Conservation (phyloP, 2,888 invertebrate genomes). For the Drepana falcataria region DNA sequence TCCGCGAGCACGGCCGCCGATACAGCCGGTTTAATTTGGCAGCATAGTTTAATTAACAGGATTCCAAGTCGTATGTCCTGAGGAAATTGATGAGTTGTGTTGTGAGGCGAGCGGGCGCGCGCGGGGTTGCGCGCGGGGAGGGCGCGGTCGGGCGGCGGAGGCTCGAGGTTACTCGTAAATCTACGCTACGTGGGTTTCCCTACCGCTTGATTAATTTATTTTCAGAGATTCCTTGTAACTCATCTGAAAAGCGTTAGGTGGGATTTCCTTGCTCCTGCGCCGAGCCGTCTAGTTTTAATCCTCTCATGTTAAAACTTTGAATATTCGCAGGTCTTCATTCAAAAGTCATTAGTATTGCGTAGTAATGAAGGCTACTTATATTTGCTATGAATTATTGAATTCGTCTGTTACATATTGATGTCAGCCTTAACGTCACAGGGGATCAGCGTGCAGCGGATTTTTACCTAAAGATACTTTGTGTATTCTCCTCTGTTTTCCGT, state of each 20-base stretch:
- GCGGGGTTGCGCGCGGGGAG: slow-evolving; percentile 7
- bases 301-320: slow-evolving; percentile 21
- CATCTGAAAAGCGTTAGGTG: slow-evolving; percentile 46
- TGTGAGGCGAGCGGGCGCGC: slow-evolving; percentile 19
- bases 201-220: slow-evolving; percentile 65
- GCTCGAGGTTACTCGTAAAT: slow-evolving; percentile 55
- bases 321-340: slow-evolving; percentile 28
- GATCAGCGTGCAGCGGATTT: slow-evolving; percentile 1
- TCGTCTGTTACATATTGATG: not conserved
- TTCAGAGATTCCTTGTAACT: slow-evolving; percentile 51
- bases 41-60: slow-evolving; percentile 72
- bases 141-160: slow-evolving; percentile 7
- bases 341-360: slow-evolving; percentile 19
- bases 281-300: slow-evolving; percentile 26
- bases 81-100: slow-evolving; percentile 72
- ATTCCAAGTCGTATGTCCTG: slow-evolving; percentile 62
- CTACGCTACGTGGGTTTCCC: slow-evolving; percentile 52
- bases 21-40: slow-evolving; percentile 53
- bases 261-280: slow-evolving; percentile 26
- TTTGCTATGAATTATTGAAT: not conserved
- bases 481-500: slow-evolving; percentile 13
- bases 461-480: slow-evolving; percentile 3
- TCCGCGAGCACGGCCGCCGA: slow-evolving; percentile 20
- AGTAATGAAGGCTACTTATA: slow-evolving; percentile 5
- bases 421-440: not conserved